A percentile compares a stretch with the other conserved stretches of the same genome.
Conservation (phyloP, 2,113 vertebrate species). For the Zeus faber region DNA sequence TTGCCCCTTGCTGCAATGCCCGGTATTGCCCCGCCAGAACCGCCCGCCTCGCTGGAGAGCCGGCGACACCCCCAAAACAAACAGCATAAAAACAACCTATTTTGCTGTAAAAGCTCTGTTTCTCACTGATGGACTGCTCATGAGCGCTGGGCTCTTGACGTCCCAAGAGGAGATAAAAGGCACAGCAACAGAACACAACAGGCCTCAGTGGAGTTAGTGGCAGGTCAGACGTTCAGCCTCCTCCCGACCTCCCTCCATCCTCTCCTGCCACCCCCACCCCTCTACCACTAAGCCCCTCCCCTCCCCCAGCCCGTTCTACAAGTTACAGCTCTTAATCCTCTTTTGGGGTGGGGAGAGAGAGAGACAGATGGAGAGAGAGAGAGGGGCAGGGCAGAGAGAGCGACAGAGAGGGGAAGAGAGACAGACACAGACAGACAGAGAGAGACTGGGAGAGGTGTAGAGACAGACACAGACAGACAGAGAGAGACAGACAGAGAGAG, state of each 20-base stretch:
- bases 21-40: too few species aligned
- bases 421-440: slow-evolving; percentile 11
- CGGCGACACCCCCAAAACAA: too few species aligned
- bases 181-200: background rate
- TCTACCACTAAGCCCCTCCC: slow-evolving; percentile 23
- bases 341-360: slow-evolving; percentile 30
- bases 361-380: slow-evolving; percentile 3
- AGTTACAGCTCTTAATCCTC: slow-evolving; percentile 68
- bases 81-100: too few species aligned
- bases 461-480: background rate
- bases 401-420: background rate
- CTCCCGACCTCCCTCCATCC: slow-evolving; percentile 36
- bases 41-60: too few species aligned
- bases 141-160: too few species aligned
- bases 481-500: slow-evolving; percentile 6
- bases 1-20: too few species aligned
- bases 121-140: too few species aligned
- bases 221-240: slow-evolving; percentile 33
- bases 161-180: too few species aligned
- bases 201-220: background rate
- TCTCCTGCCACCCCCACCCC: background rate
- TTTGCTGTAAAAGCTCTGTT: too few species aligned
- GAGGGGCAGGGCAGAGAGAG: slow-evolving; percentile 6
- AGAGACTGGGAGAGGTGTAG: slow-evolving; percentile 19
- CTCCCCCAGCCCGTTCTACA: slow-evolving; percentile 34